A percentile compares a stretch with the other conserved stretches of the same genome.
Conservation (phyloP, 2,113 vertebrate genomes). For the Phalacrocorax brasilianus region DNA sequence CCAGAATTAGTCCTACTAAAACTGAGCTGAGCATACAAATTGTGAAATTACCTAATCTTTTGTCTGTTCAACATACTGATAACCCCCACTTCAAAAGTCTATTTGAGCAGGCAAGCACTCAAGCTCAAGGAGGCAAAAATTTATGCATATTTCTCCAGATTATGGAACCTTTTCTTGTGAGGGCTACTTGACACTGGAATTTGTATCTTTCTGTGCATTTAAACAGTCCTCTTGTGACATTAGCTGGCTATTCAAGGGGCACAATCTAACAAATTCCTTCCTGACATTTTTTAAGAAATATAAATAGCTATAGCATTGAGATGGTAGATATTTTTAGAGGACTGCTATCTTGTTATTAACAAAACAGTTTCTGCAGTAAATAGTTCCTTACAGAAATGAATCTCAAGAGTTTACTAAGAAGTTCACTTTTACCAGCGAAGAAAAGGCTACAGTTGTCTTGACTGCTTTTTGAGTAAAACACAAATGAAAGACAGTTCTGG, state of each 20-base stretch:
- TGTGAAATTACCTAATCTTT: not conserved
- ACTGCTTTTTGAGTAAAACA: not conserved
- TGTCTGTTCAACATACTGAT: not conserved
- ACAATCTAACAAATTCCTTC: not conserved
- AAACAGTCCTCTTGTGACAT: not conserved
- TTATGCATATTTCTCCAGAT: not conserved
- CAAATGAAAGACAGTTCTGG: not conserved
- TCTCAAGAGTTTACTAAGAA: not conserved
- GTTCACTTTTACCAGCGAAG: not conserved
- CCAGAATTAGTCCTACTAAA: not conserved
- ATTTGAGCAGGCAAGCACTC: not conserved
- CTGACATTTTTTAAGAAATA: not conserved
- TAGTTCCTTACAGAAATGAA: not conserved
- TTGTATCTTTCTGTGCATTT: not conserved
- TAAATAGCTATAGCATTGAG: not conserved
- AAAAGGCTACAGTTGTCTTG: not conserved
- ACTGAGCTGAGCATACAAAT: not conserved
- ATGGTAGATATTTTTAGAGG: not conserved
- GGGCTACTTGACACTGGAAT: not conserved
- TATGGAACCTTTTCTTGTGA: not conserved
- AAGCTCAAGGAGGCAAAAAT: not conserved
- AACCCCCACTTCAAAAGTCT: not conserved
- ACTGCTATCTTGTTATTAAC: not conserved
- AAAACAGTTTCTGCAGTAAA: not conserved
- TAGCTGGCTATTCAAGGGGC: not conserved